A percentile compares a stretch with the other conserved stretches of the same genome.
These are phyloP conservation scores for Actinia tenebrosa DNA, from an alignment of 64 coral and sea anemone genomes.

Conservation along the genomic window DNA sequence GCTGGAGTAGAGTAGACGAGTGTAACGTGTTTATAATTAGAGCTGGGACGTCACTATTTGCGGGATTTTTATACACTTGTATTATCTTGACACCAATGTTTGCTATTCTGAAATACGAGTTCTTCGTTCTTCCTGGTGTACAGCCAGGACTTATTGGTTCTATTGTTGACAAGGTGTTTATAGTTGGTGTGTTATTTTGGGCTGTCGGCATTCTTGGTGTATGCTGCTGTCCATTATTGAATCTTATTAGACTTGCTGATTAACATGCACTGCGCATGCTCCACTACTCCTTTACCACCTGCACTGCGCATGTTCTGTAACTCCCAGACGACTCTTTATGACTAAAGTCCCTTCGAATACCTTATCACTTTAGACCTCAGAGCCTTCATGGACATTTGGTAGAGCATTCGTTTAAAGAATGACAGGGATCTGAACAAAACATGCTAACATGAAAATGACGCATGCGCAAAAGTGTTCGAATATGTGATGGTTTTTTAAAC, in stretches of 20 bases:
- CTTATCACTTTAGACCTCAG: too few relatives aligned
- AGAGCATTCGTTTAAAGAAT: too few relatives aligned
- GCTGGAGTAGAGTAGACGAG: slow-evolving; percentile 80
- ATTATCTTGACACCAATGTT: slow-evolving; percentile 86
- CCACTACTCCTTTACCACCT: background rate
- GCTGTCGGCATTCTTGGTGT: slow-evolving; percentile 66
- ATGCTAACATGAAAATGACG: too few relatives aligned
- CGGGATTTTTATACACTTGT: slow-evolving; percentile 74
- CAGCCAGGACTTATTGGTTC: slow-evolving; percentile 59
- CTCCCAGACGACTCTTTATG: too few relatives aligned
- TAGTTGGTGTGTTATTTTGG: slow-evolving; percentile 91
- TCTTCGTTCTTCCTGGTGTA: slow-evolving; percentile 76
- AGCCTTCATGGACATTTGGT: too few relatives aligned
- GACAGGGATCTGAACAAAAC: too few relatives aligned
- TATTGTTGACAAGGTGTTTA: slow-evolving; percentile 86
- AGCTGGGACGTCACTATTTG: slow-evolving; percentile 77
- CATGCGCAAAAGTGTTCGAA: too few relatives aligned
- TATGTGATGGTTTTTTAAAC: too few relatives aligned
- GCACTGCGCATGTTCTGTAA: too few relatives aligned
- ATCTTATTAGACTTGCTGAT: slow-evolving; percentile 70
- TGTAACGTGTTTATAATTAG: slow-evolving; percentile 80
- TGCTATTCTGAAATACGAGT: slow-evolving; percentile 83
- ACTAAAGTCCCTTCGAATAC: too few relatives aligned
- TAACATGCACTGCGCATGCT: background rate
- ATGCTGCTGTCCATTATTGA: slow-evolving; percentile 87